Base-by-base conservation (phyloP, 2,888 invertebrate species). In the Helobdella robusta region DNA sequence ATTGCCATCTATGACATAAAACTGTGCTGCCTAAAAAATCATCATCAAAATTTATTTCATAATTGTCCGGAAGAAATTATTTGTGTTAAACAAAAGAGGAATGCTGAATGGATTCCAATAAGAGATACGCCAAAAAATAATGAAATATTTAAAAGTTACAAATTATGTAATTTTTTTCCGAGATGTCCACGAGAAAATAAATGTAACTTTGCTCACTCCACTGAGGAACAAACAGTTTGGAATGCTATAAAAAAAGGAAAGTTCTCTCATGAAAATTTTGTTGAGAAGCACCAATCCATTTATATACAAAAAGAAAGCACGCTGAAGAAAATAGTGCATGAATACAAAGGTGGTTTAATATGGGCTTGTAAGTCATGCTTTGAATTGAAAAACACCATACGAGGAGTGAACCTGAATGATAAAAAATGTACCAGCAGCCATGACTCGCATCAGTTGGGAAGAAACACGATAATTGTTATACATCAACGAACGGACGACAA, bases 131-230 rank as follows among this genome's bases (percentile, higher is more conserved):
- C 48, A 23, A 74, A 73, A 61, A 75, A 76, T 63, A 70, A 75
- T 0, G 71, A 71, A 11, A 76, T 77, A 59, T 67, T 67, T 4
- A 75, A 76, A 5, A 71, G 71, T 18, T 76, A 76, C 65, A 70
- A 72, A 20, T 46, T 75, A 25, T 77, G 77, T 70, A 69, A 71
- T 34, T 72, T 74, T 66, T 70, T 73, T 30, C 2, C 1, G 44
- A 23, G 25, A 11, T 66, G 66, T 35, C 30, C 32, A 15, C 28
- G 59, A 20, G 72, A 72, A 3, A 73, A 73, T 34, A 72, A 71
- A 1, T 76, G 76, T 67, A 73, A 72, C 60, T 76, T 74, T 72
- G 74, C 75, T 20, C 77, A 76, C 70, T 75, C 73, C 66, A 68
- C 69, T 2, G 69, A 72, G 11, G 77, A 77, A 65, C 73, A 73